Evolutionary conservation across 2,797 vertebrate species (phyloP), one percentile per base, ranked within the genome.

Genomic region (Tympanoctomys barrerae): DNA sequence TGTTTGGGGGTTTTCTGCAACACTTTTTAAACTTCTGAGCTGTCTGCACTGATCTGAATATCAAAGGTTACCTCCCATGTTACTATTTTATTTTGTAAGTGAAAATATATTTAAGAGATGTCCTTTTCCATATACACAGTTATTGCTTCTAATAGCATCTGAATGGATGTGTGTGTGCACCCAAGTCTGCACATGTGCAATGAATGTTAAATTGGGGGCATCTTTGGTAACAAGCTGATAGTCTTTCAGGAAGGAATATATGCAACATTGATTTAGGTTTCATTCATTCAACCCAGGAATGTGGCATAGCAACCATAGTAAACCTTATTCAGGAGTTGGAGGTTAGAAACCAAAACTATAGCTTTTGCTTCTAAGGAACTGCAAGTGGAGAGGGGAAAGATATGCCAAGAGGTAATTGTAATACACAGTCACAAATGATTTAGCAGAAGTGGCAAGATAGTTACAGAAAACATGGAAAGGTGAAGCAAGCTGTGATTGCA

Each of bases 201-300:
- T 54, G 7, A 36, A 36, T 89, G 92, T 95, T 95, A 86, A 80
- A 75, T 92, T 94, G 33, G n/a, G 57, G n/a, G 62, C 21, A 62
- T 71, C 68, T 84, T 78, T 46, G 61, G 33, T 62, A 94, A 91
- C 59, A 79, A 87, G 89, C 89, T 86, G 91, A 85, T 91, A 57
- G 39, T 57, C 52, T 28, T 96, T 94, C 54, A 91, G 61, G 33
- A 64, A 84, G 22, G 70, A 91, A 78, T 93, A 81, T 73, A 59
- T 93, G 97, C 95, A 66, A 95, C 91, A 95, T 87, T 96, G 92
- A 95, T 95, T 95, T 92, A 79, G 28, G 19, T 64, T 57, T 79
- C 66, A 82, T 96, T 94, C 62, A 80, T 87, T 89, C 73, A 91
- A 28, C 28, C 12, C 31, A 62, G 93, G n/a, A 61, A 52, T 42